Evolutionary conservation across 2,888 invertebrate species (phyloP), one percentile per base, ranked within the genome.

Genomic region (Chorisops tibialis): DNA sequence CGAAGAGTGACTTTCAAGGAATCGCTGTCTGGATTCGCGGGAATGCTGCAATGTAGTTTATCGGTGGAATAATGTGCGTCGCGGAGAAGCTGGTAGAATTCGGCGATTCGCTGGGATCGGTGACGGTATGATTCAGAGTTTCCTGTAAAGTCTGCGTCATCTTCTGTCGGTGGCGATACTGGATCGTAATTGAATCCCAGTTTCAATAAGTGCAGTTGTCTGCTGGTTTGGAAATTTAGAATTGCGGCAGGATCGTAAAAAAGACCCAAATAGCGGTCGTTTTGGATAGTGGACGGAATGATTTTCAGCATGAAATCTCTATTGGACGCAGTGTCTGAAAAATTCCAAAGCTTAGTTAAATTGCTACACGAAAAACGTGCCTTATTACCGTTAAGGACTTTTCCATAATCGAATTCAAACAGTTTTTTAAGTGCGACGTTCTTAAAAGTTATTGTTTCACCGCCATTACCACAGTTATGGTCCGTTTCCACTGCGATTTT

Each of bases 1-100:
- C 88, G 75, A 12, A 89, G 74, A 38, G 67, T 72, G 1, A 87
- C 87, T 4, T 65, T 67, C 14, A 79, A 73, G 63, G 69, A 67
- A 1, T 68, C 50, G 61, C 82, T 81, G 66, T 80, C 76, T 4
- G 79, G 70, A 54, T 67, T 30, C 11, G 51, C 41, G 1, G 43
- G 51, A 9, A 51, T 22, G 3, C 12, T 16, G 30, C 2, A 19
- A 3, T 59, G 22, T 16, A 63, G 30, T 12, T 21, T 47, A 7
- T 73, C 73, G 7, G 68, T 65, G 2, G 24, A 19, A 3, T 63
- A n/a, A 30, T 73, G 70, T 0, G 72, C 67, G 1, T 68, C 68
- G 43, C 63, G 63, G 1, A 68, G 16, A 3, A 65, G 45, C 61
- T 75, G 68, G 51, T 72, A 77, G 0, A 77, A 65, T 14, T 70